Conservation (phyloP, 2,888 invertebrate genomes). For the Drosophila putrida region DNA sequence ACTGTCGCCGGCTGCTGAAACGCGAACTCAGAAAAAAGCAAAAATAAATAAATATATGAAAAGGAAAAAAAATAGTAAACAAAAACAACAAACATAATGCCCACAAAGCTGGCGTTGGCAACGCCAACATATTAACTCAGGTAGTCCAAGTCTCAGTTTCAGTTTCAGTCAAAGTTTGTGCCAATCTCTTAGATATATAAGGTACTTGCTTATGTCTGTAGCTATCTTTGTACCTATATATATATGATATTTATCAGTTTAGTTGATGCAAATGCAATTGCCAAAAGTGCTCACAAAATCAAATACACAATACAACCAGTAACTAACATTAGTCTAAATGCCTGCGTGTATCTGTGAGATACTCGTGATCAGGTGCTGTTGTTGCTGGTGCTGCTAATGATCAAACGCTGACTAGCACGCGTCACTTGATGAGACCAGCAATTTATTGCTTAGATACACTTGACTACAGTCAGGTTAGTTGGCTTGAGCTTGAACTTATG, state of each 20-base stretch:
- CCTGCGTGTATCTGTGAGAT: constrained; percentile 40
- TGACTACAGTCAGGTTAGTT: constrained; percentile 5
- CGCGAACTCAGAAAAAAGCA: constrained; percentile 35
- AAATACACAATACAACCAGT: constrained; percentile 3
- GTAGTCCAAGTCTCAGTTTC: constrained; percentile 30
- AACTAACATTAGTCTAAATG: constrained; percentile 2
- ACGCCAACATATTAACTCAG: constrained; percentile 50
- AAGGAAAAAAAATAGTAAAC: constrained; percentile 26
- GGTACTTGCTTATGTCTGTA: constrained; percentile 12
- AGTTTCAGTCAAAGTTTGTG: not conserved
- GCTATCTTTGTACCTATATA: constrained; percentile 7
- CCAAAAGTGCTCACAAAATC: constrained; percentile 12
- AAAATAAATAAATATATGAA: constrained; percentile 45
- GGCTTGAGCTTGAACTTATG: constrained; percentile 1
- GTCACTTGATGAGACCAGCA: constrained; percentile 41
- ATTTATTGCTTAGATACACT: constrained; percentile 50
- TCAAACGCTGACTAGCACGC: constrained; percentile 44
- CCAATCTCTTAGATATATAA: constrained; percentile 17
- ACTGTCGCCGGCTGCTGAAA: constrained; percentile 58
- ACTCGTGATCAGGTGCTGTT: constrained; percentile 51
- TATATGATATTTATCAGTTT: constrained; percentile 28
- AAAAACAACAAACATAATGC: constrained; percentile 45
- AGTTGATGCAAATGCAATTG: constrained; percentile 52
- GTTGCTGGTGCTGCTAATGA: not conserved
- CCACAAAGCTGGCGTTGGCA: constrained; percentile 21